A percentile compares a stretch with the other conserved stretches of the same genome.
Conservation (phyloP, 2,113 vertebrate species). For the Nycticebus coucang region DNA sequence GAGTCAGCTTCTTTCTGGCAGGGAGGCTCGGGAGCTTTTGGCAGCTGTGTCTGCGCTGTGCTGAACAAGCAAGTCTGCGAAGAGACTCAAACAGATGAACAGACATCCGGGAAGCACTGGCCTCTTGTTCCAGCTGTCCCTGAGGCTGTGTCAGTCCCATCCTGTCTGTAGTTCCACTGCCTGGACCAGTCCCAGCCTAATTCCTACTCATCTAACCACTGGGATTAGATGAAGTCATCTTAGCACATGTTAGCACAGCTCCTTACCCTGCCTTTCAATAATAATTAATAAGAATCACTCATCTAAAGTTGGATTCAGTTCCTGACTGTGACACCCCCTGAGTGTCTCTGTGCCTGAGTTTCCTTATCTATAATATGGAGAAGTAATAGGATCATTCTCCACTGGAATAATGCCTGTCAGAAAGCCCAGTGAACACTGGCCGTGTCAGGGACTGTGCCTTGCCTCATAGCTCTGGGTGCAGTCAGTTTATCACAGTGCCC, state of each 20-base stretch:
- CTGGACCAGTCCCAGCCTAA: not conserved
- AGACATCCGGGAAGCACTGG: not conserved
- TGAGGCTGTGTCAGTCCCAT: not conserved
- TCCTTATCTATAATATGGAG: not conserved
- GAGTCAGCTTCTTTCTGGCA: not conserved
- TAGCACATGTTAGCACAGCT: not conserved
- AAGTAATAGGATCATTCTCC: not conserved
- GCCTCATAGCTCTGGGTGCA: not conserved
- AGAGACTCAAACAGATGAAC: not conserved
- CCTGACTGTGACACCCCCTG: not conserved
- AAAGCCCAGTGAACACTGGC: not conserved
- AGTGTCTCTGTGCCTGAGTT: not conserved
- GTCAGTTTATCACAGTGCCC: not conserved
- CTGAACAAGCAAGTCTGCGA: not conserved
- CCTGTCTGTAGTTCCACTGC: not conserved
- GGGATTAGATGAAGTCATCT: not conserved
- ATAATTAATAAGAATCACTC: not conserved
- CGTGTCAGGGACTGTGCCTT: not conserved
- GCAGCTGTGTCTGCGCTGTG: not conserved
- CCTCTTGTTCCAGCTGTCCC: not conserved
- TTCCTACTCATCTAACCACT: not conserved
- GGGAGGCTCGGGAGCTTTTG: not conserved
- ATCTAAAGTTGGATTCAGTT: not conserved
- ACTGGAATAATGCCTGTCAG: not conserved
- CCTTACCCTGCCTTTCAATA: not conserved